These are phyloP conservation scores for Marmota flaviventris DNA, from an alignment of 2,113 vertebrate genomes.

Conservation along the genomic window DNA sequence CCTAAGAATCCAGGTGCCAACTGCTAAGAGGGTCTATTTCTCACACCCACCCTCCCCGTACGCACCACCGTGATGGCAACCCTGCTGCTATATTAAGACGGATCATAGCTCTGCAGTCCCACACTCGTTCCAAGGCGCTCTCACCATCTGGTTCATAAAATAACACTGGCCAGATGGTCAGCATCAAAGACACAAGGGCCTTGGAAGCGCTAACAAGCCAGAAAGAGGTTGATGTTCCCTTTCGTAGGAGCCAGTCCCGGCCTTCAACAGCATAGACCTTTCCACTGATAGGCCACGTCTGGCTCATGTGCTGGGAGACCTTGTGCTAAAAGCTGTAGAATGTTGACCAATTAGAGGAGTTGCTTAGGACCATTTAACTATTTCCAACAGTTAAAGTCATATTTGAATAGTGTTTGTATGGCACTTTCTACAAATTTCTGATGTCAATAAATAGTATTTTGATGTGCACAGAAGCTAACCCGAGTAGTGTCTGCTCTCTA, in stretches of 20 bases:
- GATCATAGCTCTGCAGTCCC: not conserved
- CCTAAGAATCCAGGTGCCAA: not conserved
- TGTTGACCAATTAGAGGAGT: not conserved
- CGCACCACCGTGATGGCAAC: not conserved
- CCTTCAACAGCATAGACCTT: not conserved
- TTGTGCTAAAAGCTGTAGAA: not conserved
- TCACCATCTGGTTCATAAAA: conserved; percentile 35
- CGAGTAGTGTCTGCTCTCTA: not conserved
- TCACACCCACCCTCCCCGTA: not conserved
- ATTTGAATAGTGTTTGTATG: not conserved
- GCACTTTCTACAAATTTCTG: not conserved
- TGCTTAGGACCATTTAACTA: not conserved
- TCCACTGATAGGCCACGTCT: not conserved
- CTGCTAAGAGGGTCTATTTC: not conserved
- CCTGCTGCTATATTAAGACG: not conserved
- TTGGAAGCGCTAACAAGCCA: not conserved
- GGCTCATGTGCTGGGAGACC: not conserved
- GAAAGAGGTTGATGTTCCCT: not conserved
- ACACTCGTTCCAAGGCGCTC: not conserved
- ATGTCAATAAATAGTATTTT: not conserved
- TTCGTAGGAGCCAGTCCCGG: not conserved
- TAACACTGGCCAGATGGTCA: not conserved
- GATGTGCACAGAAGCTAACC: fast-evolving
- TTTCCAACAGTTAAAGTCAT: not conserved
- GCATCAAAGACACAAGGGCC: not conserved